These are phyloP conservation scores for Norana najaformis DNA, from an alignment of 2,888 invertebrate species.

Conservation along the genomic window DNA sequence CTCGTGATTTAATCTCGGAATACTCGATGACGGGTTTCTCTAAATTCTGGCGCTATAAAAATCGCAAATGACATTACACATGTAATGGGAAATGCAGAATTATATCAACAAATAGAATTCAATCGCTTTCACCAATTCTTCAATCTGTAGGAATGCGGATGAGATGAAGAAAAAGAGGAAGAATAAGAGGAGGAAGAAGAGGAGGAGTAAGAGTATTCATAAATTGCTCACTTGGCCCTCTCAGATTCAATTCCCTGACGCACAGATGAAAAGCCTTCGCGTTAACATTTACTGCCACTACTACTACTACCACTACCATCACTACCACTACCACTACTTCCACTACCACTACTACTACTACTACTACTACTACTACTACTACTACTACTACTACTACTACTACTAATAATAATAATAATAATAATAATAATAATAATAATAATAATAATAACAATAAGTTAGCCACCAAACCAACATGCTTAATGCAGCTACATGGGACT, in stretches of 20 bases:
- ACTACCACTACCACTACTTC: not conserved
- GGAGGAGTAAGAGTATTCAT: not conserved
- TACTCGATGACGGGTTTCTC: not conserved
- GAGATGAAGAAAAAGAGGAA: not conserved
- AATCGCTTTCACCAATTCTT: not conserved
- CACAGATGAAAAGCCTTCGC: not conserved
- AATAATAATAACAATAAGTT: no score
- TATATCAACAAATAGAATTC: not conserved
- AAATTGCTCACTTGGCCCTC: no score
- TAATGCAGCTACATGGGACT: not conserved
- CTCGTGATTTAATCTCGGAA: not conserved
- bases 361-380: no score
- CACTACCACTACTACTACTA: not conserved
- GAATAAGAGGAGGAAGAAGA: no score
- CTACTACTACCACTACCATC: slow-evolving; percentile 20
- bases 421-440: no score
- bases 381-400: no score
- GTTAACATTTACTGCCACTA: not conserved
- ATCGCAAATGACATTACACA: not conserved
- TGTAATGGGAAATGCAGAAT: not conserved
- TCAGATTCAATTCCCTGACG: no score
- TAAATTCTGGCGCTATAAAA: not conserved
- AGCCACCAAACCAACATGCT: not conserved
- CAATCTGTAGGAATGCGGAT: not conserved
- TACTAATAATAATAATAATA: no score